Percentiles rank a stretch among this genome's conserved stretches.
These are phyloP conservation scores for Sebastes flavidus DNA, from an alignment of 2,797 vertebrate genomes.

Conservation along the genomic window DNA sequence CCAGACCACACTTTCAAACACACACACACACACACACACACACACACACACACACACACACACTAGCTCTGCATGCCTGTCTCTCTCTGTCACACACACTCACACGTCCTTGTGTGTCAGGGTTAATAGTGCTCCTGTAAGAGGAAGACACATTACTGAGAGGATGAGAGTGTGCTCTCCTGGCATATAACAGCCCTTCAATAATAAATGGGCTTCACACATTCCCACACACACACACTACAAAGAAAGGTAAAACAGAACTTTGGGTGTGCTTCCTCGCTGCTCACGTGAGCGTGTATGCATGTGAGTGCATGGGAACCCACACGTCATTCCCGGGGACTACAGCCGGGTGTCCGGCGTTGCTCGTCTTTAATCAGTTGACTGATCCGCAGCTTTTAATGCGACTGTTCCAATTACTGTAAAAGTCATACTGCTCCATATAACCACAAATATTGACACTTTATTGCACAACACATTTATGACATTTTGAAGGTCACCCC, in stretches of 20 bases:
- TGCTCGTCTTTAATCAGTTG: conserved; percentile 95
- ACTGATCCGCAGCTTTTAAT: conserved; percentile 98
- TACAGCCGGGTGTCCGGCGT: conserved; percentile 75
- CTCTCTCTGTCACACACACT: neutral
- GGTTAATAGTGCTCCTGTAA: conserved; percentile 79
- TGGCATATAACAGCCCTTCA: conserved; percentile 75
- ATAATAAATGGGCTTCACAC: conserved; percentile 74
- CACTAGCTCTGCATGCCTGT: conserved; percentile 21
- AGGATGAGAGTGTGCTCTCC: conserved; percentile 72
- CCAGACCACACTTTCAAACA: conserved; percentile 35
- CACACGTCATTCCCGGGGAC: conserved; percentile 66
- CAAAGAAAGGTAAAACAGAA: conserved; percentile 53
- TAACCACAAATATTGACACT: conserved; percentile 99
- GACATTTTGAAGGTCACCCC: conserved; percentile 99
- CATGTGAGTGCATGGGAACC: neutral
- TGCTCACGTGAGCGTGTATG: neutral
- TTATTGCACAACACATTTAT: conserved; percentile 99
- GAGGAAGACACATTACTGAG: conserved; percentile 75
- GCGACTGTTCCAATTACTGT: conserved; percentile 99
- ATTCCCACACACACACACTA: conserved; percentile 45
- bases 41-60: neutral
- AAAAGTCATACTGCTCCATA: conserved; percentile 99
- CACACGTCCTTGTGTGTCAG: conserved; percentile 65
- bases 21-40: conserved; percentile 22
- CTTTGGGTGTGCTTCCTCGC: conserved; percentile 4